Evolutionary conservation across 2,888 invertebrate genomes (phyloP).

Genomic region (Trachelus stipa): DNA sequence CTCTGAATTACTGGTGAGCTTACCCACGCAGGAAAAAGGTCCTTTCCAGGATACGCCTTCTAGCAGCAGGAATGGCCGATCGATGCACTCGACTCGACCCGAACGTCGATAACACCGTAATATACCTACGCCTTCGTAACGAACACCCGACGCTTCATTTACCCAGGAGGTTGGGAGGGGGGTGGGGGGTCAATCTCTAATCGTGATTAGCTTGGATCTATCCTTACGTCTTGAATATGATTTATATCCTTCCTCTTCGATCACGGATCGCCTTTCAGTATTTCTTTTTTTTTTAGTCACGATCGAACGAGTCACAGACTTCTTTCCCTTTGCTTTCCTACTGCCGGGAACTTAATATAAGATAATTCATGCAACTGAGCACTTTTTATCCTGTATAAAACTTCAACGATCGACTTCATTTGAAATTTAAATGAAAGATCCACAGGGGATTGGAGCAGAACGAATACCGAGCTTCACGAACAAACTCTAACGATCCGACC

Average conservation of each 20-base stretch:
- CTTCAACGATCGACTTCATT: constrained; percentile 37
- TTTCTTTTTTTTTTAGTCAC: neutral
- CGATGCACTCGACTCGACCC: neutral
- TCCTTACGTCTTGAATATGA: neutral
- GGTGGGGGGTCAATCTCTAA: neutral
- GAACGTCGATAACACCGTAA: neutral
- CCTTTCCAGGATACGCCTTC: neutral
- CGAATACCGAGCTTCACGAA: neutral
- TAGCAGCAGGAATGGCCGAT: neutral
- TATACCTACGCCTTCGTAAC: neutral
- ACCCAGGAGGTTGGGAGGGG: neutral
- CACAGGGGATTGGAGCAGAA: constrained; percentile 23
- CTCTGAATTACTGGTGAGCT: constrained; percentile 46
- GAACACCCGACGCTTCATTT: neutral
- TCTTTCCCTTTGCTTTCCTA: neutral
- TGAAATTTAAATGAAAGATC: constrained; percentile 41
- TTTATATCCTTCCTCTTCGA: neutral
- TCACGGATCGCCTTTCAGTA: neutral
- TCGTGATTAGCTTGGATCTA: neutral
- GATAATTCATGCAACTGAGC: constrained; percentile 44
- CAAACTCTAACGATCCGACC: neutral
- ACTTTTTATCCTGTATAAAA: constrained; percentile 37
- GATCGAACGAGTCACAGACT: neutral
- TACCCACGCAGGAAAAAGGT: neutral
- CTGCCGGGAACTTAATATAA: constrained; percentile 29